Evolutionary conservation across 2,888 invertebrate genomes (phyloP), one percentile per base, ranked within the genome.

Genomic region (Platycheirus rosarum): DNA sequence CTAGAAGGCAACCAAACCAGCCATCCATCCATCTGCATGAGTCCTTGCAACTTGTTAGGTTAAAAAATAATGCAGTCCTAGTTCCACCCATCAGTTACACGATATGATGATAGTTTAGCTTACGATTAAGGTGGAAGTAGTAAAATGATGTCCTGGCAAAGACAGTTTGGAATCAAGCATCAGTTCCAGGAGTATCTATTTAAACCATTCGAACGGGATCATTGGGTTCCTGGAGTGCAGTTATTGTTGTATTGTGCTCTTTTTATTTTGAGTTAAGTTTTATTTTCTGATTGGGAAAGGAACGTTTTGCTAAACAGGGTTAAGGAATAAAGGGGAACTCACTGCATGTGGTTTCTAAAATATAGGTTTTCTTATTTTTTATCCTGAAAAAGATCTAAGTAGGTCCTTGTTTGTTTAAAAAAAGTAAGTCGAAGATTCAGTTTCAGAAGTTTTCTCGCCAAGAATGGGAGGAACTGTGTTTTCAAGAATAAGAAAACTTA

Each of bases 61-160:
- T 74, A 69, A 69, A 75, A 79, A 69, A 48, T 55, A 63, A 79
- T 79, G 75, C 75, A 62, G 69, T 63, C 49, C 46, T 75, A 69
- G 48, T 75, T 29, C 55, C 63, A 65, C 57, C 75, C 79, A 79
- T 79, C 62, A 62, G 74, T 44, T 63, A 79, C 73, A 66, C 26
- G 60, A 23, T 48, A 62, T 57, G 70, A 51, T 68, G 71, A 57
- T 44, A 60, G 53, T 70, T 65, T 42, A 40, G 62, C 55, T 68
- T 53, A 11, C 46, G 53, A 62, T 46, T 60, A 66, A 69, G 75
- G 68, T 69, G 44, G 35, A 74, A 63, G 14, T 60, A 60, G 65
- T 26, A 37, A 53, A 74, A 69, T 44, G 66, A 14, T 49, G 26
- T 68, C 35, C 55, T 74, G 74, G 55, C 49, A 48, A 74, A 74